Conservation (phyloP, 2,113 vertebrate species). For the Archocentrus centrarchus region DNA sequence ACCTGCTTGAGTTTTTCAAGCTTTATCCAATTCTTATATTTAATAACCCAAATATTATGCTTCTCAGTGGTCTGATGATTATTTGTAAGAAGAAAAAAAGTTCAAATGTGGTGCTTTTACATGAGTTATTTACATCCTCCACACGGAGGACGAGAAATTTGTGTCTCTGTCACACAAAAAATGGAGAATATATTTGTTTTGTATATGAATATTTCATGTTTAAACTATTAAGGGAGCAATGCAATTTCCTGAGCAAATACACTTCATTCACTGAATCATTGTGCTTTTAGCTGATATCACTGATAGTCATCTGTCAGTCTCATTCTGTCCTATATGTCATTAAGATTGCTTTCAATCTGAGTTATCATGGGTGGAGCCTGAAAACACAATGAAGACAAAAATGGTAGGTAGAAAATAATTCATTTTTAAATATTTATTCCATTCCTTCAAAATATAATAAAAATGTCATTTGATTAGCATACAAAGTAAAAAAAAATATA, state of each 20-base stretch:
- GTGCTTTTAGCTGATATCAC: neutral
- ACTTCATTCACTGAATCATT: neutral
- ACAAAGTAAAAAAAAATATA: neutral
- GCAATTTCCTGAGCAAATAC: neutral
- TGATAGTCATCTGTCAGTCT: neutral
- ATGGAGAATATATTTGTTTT: neutral
- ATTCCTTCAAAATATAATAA: neutral
- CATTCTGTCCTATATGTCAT: neutral
- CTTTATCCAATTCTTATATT: neutral
- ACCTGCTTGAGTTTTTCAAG: neutral
- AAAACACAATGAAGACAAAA: neutral
- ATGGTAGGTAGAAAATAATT: neutral
- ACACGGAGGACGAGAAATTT: neutral
- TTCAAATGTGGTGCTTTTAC: neutral
- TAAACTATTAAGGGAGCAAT: neutral
- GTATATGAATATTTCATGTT: neutral
- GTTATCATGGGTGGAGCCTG: neutral
- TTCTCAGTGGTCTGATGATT: neutral
- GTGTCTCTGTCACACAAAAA: neutral
- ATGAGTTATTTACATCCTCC: neutral
- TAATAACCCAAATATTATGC: neutral
- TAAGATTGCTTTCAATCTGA: neutral
- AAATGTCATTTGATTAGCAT: neutral
- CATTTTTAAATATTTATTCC: neutral
- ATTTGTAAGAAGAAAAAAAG: neutral